These are phyloP conservation scores for Falco peregrinus DNA, from an alignment of 2,797 vertebrate genomes.

Conservation along the genomic window DNA sequence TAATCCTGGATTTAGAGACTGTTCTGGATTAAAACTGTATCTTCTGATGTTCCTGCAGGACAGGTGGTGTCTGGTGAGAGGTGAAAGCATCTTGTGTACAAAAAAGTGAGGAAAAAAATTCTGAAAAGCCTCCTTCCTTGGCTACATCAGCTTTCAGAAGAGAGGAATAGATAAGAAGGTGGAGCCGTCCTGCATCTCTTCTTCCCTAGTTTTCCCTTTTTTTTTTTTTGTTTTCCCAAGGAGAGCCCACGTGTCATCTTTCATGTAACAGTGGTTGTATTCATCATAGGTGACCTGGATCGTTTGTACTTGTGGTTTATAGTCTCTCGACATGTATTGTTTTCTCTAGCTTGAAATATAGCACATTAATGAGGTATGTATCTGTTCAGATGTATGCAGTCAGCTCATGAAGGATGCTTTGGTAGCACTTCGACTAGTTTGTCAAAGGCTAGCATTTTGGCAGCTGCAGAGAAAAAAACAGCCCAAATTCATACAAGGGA, in stretches of 20 bases:
- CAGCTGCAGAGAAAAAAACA: slow-evolving; percentile 50
- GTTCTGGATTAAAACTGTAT: neutral
- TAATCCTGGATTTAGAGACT: slow-evolving; percentile 35
- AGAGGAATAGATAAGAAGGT: slow-evolving; percentile 35
- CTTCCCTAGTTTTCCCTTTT: neutral
- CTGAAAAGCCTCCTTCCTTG: neutral
- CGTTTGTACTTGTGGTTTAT: slow-evolving; percentile 75
- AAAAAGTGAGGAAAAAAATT: neutral
- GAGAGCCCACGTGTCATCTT: slow-evolving; percentile 36
- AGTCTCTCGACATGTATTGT: slow-evolving; percentile 73
- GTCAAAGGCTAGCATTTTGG: slow-evolving; percentile 66
- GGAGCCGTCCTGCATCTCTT: neutral
- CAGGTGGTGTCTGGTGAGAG: slow-evolving; percentile 8
- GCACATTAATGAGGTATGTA: slow-evolving; percentile 76
- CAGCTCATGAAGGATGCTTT: slow-evolving; percentile 64
- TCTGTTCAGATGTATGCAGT: slow-evolving; percentile 60
- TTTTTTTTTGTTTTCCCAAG: neutral
- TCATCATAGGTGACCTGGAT: slow-evolving; percentile 76
- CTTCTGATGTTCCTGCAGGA: slow-evolving; percentile 22
- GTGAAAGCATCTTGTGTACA: neutral
- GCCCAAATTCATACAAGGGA: neutral
- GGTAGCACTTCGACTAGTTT: slow-evolving; percentile 67
- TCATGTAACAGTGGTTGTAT: slow-evolving; percentile 48
- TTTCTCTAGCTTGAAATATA: slow-evolving; percentile 74
- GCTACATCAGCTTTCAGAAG: slow-evolving; percentile 36